Evolutionary conservation across 2,797 vertebrate species (phyloP).

Genomic region (Acrossocheilus wenchowensis): DNA sequence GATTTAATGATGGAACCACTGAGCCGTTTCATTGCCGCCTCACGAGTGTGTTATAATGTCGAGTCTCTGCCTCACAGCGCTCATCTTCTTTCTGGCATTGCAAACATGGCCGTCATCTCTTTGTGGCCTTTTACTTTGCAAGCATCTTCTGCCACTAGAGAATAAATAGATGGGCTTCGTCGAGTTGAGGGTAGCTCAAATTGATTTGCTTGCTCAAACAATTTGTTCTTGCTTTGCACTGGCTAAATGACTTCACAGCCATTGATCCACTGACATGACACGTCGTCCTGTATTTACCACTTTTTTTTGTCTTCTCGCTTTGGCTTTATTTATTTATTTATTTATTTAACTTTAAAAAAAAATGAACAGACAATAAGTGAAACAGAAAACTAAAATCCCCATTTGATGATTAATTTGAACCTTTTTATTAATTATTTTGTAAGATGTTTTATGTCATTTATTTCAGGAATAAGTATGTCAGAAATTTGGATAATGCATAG

Average conservation of each 20-base stretch:
- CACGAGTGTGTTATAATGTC: conserved; percentile 69
- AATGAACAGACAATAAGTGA: conserved; percentile 25
- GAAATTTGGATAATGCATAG: background rate
- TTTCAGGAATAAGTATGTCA: background rate
- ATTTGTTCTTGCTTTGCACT: conserved; percentile 76
- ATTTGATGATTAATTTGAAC: background rate
- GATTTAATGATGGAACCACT: conserved; percentile 74
- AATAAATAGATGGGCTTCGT: conserved; percentile 76
- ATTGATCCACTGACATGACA: conserved; percentile 75
- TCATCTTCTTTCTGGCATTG: conserved; percentile 63
- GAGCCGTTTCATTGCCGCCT: conserved; percentile 74
- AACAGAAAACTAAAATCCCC: background rate
- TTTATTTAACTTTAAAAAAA: background rate
- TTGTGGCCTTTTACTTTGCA: conserved; percentile 61
- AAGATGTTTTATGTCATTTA: background rate
- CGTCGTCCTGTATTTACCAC: conserved; percentile 69
- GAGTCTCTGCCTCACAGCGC: conserved; percentile 69
- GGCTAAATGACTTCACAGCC: conserved; percentile 75
- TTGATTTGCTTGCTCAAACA: conserved; percentile 80
- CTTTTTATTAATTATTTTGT: background rate
- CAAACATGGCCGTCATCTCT: conserved; percentile 56
- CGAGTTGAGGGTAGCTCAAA: conserved; percentile 67
- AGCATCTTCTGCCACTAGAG: conserved; percentile 67
- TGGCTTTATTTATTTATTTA: background rate
- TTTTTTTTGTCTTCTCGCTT: conserved; percentile 40